Percentiles rank a stretch among this genome's conserved stretches.
Conservation (phyloP, 2,797 vertebrate genomes). For the Phalloptychus januarius region DNA sequence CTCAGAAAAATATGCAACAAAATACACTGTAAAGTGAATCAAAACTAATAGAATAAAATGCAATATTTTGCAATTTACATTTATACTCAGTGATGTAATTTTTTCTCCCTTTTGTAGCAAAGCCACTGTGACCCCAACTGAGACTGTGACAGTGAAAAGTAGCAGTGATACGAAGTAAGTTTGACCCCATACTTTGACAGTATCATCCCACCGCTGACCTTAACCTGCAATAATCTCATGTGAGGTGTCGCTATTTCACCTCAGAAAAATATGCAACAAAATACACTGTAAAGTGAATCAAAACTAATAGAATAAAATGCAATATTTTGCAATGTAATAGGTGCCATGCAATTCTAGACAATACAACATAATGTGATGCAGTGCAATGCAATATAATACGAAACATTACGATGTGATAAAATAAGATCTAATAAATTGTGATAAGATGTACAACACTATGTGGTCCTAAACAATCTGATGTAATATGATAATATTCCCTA, state of each 20-base stretch:
- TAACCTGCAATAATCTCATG: background rate
- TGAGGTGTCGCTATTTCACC: background rate
- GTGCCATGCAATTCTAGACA: background rate
- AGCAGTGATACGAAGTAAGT: slow-evolving; percentile 37
- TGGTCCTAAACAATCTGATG: background rate
- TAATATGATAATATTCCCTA: background rate
- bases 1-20: background rate
- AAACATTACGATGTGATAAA: background rate
- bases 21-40: background rate
- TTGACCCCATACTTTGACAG: background rate
- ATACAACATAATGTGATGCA: background rate
- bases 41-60: background rate
- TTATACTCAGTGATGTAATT: background rate
- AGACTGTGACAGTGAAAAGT: slow-evolving; percentile 42
- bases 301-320: background rate
- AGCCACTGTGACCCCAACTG: slow-evolving; percentile 28
- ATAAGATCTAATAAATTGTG: background rate
- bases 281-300: background rate
- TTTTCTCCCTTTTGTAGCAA: slow-evolving; percentile 30
- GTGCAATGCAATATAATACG: background rate
- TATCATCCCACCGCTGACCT: background rate
- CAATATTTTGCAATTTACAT: too few relatives aligned
- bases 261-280: background rate
- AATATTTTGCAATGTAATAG: background rate
- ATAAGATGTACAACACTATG: background rate